Evolutionary conservation across 2,113 vertebrate genomes (phyloP).

Genomic region (Ammospiza caudacuta): DNA sequence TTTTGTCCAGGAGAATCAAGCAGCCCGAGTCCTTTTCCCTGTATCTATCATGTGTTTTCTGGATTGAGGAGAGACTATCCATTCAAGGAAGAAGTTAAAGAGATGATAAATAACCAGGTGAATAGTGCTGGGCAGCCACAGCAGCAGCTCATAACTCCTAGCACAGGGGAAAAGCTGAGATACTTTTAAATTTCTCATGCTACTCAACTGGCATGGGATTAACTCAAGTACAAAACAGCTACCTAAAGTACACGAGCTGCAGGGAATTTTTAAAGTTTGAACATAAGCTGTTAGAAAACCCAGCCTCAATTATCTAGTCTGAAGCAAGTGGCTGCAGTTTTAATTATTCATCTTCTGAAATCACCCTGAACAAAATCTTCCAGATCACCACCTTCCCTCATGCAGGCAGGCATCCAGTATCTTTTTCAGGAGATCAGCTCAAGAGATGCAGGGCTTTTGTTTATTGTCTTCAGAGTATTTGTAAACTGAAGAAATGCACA

Average conservation of each 20-base stretch:
- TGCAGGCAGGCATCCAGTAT: background rate
- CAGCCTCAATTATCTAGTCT: background rate
- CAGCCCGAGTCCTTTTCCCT: fast-evolving
- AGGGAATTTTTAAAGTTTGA: background rate
- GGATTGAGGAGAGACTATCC: background rate
- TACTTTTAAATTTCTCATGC: background rate
- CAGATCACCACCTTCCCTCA: background rate
- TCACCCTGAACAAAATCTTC: conserved; percentile 23
- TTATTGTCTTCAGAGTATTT: background rate
- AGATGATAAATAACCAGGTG: background rate
- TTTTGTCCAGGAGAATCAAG: background rate
- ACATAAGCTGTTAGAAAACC: background rate
- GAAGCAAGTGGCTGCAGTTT: background rate
- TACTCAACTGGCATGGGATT: background rate
- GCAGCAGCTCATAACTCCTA: background rate
- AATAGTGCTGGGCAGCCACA: background rate
- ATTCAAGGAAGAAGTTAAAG: background rate
- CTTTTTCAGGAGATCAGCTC: background rate
- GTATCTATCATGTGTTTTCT: background rate
- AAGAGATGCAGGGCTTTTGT: background rate
- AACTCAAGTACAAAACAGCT: background rate
- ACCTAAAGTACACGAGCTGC: background rate
- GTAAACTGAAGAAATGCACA: background rate
- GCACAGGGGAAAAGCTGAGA: background rate
- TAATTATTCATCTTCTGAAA: conserved; percentile 33